Base-by-base conservation (phyloP, 2,113 vertebrate species). In the Eudyptes chrysolophus region DNA sequence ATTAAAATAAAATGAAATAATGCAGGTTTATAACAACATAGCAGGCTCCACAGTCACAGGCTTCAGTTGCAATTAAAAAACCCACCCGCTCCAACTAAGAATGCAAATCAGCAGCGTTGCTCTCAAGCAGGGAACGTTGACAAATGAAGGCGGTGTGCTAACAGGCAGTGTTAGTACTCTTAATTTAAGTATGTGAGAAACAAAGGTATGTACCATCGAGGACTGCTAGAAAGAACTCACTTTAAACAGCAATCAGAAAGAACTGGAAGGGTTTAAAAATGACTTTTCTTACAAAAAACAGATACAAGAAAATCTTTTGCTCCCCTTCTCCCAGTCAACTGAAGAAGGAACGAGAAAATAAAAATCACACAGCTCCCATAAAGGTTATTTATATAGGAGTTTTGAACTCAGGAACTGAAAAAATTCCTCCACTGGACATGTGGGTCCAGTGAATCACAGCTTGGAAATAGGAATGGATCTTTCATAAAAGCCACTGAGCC, bases 131-230 rank as follows among this genome's bases (percentile, higher is more conserved):
- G 70, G 85, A 95, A 93, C 6, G 4, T 36, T 96, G 89, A 95
- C 95, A 95, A 97, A 97, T 6, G 89, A 97, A 97, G 95, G 94
- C 84, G 84, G 84, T 70, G 89, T 96, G 94, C 90, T 93, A 95
- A 97, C 94, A 97, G 61, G 87, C 87, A 90, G 90, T 86, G 90
- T 68, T 92, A 90, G 61, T 86, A 71, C 66, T 96, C 95, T 76
- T 82, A 89, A 96, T 93, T 94, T 95, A 95, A 95, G 36, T 69
- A 89, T 52, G 93, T 87, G 94, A 98, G 93, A 95, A 92, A 95
- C 84, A 98, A 97, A 97, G 96, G 95, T 90, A 94, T 71, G 83
- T 52, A 89, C 66, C 64, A 95, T 78, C 74, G 57, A 8, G 84
- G 81, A 85, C 87, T 93, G 87, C 75, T 94, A 94, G 87, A 62